Evolutionary conservation across 2,888 invertebrate genomes (phyloP), one percentile per base, ranked within the genome.

Genomic region (Crepidodera aurea): DNA sequence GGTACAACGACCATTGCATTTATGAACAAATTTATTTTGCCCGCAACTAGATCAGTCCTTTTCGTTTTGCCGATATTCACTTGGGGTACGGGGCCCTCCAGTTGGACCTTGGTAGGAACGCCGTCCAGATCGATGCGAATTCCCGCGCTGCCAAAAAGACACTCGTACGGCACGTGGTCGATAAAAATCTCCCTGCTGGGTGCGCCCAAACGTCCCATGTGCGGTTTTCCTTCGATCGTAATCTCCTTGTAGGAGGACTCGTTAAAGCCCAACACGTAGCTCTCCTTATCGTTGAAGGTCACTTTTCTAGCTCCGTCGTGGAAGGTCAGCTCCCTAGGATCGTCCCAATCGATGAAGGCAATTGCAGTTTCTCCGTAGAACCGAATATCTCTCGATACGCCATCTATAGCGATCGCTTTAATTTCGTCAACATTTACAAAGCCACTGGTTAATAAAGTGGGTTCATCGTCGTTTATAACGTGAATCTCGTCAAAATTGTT

Each of bases 51-150:
- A 79, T 96, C 96, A 10, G 87, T 89, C 22, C 94, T 85, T 70
- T 90, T 88, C 1, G 81, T 82, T 29, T 88, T 88, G 0, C 96
- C 93, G 63, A 98, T 94, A 78, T 93, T 92, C 0, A 98, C 97
- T 81, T 94, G 94, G 0, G 98, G 98, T 2, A 95, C 88, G 0
- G 95, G 94, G 0, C 97, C 97, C 72, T 93, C 92, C 6, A 99
- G 83, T 73, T 92, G 90, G 1, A 98, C 85, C 42, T 87, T 83
- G 64, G 92, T 87, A n/a, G 89, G 85, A 64, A 90, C 88, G 1
- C 90, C 91, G 60, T 91, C 90, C 32, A 98, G 85, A 40, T 91
- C 88, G 7, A 96, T 89, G 1, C 88, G 87, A 48, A 94, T 86
- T 0, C 94, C 90, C 44, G 92, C 90, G 0, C 95, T 96, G 27